A percentile compares a stretch with the other conserved stretches of the same genome.
phyloP scores from a whole-genome alignment of 2,113 vertebrate species.

The Uria lomvia region DNA sequence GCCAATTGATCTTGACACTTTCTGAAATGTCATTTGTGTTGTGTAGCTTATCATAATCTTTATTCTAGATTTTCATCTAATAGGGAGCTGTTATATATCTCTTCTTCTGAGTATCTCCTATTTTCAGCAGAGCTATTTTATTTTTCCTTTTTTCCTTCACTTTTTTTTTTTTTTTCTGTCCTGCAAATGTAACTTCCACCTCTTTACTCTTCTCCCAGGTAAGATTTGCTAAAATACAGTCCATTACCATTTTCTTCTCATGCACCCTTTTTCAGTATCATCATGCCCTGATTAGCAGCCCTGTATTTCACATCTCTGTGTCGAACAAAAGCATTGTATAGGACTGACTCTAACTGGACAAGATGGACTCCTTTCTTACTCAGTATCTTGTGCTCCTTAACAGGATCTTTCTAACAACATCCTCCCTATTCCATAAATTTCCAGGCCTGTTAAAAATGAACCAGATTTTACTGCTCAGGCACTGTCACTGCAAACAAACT shows the following conservation, averaged over 20 bases:
- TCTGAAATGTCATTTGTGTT: not conserved
- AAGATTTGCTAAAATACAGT: not conserved
- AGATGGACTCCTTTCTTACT: not conserved
- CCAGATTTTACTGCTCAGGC: not conserved
- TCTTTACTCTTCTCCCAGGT: not conserved
- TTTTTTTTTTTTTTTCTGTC: not conserved
- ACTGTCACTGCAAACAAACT: not conserved
- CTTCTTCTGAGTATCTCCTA: not conserved
- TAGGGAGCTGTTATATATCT: not conserved
- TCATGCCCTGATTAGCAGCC: not conserved
- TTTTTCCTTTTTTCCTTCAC: not conserved
- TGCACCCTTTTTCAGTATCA: not conserved
- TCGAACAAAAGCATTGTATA: not conserved
- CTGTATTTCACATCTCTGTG: not conserved
- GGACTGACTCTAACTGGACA: not conserved
- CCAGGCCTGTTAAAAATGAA: not conserved
- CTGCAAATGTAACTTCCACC: not conserved
- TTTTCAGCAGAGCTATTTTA: not conserved
- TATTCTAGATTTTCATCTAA: not conserved
- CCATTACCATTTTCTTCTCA: not conserved
- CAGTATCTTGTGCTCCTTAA: not conserved
- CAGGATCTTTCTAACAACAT: not conserved
- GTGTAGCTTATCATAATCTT: not conserved
- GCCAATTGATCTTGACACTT: not conserved
- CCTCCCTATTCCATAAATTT: not conserved